These are phyloP conservation scores for Parascotia fuliginaria DNA, from an alignment of 2,888 invertebrate species.

Conservation along the genomic window DNA sequence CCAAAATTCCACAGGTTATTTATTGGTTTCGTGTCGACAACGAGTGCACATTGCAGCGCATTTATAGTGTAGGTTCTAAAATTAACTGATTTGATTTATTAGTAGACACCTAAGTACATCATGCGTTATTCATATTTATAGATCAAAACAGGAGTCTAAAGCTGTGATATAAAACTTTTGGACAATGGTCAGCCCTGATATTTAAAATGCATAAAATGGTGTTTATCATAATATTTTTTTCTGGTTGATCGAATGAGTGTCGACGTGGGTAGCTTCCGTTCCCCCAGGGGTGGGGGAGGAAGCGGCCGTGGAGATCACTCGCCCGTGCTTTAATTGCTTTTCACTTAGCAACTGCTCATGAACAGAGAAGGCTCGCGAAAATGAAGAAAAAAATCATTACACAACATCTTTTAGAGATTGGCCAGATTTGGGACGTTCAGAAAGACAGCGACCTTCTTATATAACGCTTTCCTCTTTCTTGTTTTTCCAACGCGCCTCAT, in stretches of 20 bases:
- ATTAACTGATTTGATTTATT: too few species aligned
- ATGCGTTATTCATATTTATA: too few species aligned
- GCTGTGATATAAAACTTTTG: too few species aligned
- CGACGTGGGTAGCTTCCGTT: conserved; percentile 50
- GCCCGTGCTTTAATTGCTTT: conserved; percentile 86
- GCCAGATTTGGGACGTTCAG: conserved; percentile 82
- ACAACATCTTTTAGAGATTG: conserved; percentile 84
- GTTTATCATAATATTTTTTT: conserved; percentile 68
- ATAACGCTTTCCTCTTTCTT: conserved; percentile 83
- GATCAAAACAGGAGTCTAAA: too few species aligned
- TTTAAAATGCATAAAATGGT: conserved; percentile 54
- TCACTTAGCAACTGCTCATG: conserved; percentile 86
- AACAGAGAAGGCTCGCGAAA: conserved; percentile 80
- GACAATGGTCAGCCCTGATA: conserved; percentile 18
- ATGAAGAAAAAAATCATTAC: conserved; percentile 85
- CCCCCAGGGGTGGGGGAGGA: conserved; percentile 47
- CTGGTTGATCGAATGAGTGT: conserved; percentile 73
- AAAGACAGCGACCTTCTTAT: conserved; percentile 79
- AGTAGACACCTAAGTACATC: too few species aligned
- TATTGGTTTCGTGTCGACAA: not conserved
- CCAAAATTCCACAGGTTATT: conserved; percentile 34
- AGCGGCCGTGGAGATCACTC: conserved; percentile 81
- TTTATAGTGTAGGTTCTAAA: too few species aligned
- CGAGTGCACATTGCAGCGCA: not conserved
- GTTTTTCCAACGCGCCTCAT: conserved; percentile 85